These are phyloP conservation scores for Oconnorella tubifera DNA, from an alignment of 2,888 invertebrate species.

Conservation along the genomic window DNA sequence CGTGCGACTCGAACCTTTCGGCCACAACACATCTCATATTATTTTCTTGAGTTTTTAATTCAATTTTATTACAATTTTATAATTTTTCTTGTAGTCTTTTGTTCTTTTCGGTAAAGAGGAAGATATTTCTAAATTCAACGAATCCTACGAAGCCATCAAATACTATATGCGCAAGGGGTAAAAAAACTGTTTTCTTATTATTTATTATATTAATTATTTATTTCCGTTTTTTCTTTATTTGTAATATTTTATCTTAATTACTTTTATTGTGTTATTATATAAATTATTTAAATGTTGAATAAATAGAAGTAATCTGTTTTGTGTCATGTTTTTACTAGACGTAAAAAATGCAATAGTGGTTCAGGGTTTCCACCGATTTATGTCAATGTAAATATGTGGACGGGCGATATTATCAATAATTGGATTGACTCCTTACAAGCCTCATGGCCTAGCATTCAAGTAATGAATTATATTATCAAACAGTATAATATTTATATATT, in stretches of 20 bases:
- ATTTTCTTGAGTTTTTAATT: no score
- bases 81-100: no score
- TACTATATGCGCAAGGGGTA: conserved; percentile 63
- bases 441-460: conserved; percentile 57
- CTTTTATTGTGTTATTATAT: neutral
- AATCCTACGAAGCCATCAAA: conserved; percentile 61
- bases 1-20: no score
- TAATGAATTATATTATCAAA: conserved; percentile 29
- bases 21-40: no score
- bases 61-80: no score
- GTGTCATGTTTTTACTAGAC: conserved; percentile 49
- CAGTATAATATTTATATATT: no score
- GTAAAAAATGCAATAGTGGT: conserved; percentile 61
- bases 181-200: conserved; percentile 27
- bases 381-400: conserved; percentile 66
- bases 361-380: conserved; percentile 64
- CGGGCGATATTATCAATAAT: conserved; percentile 62
- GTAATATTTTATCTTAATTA: neutral
- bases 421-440: conserved; percentile 68
- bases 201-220: neutral
- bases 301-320: no score
- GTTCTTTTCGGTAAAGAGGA: conserved; percentile 64
- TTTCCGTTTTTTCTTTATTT: neutral
- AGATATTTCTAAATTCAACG: conserved; percentile 63
- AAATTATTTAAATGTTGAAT: neutral